These are phyloP conservation scores for Oopsacas minuta DNA, from an alignment of 37 sponge, comb jelly and placozoan genomes.

Conservation along the genomic window DNA sequence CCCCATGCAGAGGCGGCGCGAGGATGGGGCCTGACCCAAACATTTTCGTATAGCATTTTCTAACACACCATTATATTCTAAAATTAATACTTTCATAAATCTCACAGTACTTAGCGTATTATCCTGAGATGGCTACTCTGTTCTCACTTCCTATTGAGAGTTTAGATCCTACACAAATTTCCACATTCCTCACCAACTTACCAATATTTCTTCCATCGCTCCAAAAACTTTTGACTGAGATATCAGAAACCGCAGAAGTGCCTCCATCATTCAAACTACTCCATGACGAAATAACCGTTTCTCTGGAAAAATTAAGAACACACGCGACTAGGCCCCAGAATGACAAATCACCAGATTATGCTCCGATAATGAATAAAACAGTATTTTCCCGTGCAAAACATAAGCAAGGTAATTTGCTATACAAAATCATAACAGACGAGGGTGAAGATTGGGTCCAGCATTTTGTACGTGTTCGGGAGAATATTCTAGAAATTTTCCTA, in stretches of 20 bases:
- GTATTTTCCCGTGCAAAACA: slow-evolving; percentile 14
- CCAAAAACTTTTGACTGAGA: background rate
- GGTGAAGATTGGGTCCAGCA: background rate
- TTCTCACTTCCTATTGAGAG: background rate
- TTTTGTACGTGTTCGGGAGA: background rate
- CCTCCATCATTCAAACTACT: background rate
- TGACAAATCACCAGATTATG: slow-evolving; percentile 10
- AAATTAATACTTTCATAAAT: too few species aligned
- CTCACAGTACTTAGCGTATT: too few species aligned
- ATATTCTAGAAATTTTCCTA: background rate
- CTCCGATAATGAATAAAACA: background rate
- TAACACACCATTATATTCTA: too few species aligned
- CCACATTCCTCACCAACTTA: background rate
- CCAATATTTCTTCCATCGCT: background rate
- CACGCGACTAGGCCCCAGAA: background rate
- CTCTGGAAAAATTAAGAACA: background rate
- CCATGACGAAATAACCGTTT: background rate
- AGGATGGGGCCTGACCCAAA: too few species aligned
- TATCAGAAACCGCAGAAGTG: background rate
- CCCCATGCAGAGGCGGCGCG: too few species aligned
- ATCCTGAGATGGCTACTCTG: background rate
- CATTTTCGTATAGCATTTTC: too few species aligned
- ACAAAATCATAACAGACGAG: background rate
- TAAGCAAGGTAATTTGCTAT: background rate
- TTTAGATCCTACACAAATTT: background rate